A percentile compares a stretch with the other conserved stretches of the same genome.
Conservation (phyloP, 1,140 invertebrate species). For the Paramacrobiotus metropolitanus region DNA sequence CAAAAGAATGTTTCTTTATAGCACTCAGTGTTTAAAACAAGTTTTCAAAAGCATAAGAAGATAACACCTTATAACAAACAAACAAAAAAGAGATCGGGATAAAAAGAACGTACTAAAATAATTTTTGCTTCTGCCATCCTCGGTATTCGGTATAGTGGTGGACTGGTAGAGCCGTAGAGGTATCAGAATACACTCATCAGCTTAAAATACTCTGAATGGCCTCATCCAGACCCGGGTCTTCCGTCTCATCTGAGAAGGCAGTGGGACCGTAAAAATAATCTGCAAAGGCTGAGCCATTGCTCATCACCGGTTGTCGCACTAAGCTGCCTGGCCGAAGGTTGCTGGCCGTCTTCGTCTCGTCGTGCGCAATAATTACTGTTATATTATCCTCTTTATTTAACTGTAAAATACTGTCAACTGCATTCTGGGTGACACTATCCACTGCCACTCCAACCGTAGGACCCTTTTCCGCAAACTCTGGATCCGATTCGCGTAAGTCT, state of each 20-base stretch:
- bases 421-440: background rate
- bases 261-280: background rate
- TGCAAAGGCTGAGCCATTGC: background rate
- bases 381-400: background rate
- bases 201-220: background rate
- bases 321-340: background rate
- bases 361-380: background rate
- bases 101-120: too few relatives aligned
- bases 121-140: too few relatives aligned
- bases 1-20: too few relatives aligned
- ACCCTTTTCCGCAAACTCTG: background rate
- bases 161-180: too few relatives aligned
- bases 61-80: too few relatives aligned
- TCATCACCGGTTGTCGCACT: background rate
- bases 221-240: background rate
- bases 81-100: too few relatives aligned
- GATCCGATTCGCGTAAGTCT: background rate
- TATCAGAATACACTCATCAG: too few relatives aligned
- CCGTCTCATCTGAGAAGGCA: background rate
- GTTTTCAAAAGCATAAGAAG: too few relatives aligned
- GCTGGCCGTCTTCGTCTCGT: background rate
- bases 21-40: too few relatives aligned
- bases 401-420: conserved; percentile 1
- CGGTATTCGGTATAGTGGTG: too few relatives aligned
- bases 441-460: background rate